Percentiles rank a stretch among this genome's conserved stretches.
These are phyloP conservation scores for Tetrax tetrax DNA, from an alignment of 2,113 vertebrate species.

Conservation along the genomic window DNA sequence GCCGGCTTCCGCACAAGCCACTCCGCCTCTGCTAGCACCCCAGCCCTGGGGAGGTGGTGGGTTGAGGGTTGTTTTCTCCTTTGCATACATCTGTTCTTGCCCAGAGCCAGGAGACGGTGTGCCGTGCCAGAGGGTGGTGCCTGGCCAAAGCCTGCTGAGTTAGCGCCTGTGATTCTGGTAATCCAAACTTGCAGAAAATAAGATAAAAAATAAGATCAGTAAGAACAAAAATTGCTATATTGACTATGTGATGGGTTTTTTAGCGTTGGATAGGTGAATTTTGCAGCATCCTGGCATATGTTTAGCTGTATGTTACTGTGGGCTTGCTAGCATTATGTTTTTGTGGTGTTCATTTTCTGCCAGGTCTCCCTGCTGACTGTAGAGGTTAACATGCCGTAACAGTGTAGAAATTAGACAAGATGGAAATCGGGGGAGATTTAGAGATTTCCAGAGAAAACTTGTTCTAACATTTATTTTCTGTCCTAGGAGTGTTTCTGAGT, in stretches of 20 bases:
- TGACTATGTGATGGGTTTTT: background rate
- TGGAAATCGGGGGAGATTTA: background rate
- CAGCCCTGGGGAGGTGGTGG: background rate
- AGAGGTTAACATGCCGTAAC: background rate
- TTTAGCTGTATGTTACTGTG: background rate
- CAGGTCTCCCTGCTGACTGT: background rate
- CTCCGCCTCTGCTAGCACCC: no score
- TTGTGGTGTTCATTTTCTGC: background rate
- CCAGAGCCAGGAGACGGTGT: background rate
- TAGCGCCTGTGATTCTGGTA: background rate
- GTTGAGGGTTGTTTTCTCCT: background rate
- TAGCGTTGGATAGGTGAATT: background rate
- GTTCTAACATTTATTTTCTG: background rate
- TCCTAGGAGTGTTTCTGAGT: background rate
- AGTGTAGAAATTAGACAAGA: background rate
- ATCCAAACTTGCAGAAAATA: background rate
- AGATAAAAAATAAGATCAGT: background rate
- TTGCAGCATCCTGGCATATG: background rate
- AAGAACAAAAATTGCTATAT: background rate
- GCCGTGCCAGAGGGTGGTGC: background rate
- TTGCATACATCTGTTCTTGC: background rate
- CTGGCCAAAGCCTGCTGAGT: background rate
- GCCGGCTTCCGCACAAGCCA: accelerated
- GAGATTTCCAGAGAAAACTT: slow-evolving; percentile 2
- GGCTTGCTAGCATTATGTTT: background rate